Evolutionary conservation across 1,140 invertebrate genomes (phyloP).

Genomic region (Myzus persicae): DNA sequence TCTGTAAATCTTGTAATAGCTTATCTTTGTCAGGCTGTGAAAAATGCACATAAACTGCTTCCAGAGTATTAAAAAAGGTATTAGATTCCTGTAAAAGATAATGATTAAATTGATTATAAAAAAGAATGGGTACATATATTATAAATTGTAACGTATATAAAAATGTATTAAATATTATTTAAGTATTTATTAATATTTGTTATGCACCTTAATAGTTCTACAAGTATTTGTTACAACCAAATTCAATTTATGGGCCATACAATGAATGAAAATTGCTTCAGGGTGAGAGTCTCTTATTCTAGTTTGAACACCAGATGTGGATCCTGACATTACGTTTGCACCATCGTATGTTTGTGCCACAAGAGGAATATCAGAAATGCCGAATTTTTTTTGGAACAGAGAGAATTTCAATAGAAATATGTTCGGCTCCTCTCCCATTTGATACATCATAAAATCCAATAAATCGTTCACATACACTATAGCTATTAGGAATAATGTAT

Average conservation of each 20-base stretch:
- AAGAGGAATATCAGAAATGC: slow-evolving; percentile 7
- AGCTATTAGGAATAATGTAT: not conserved
- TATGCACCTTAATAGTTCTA: not conserved
- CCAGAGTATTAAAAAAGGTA: not conserved
- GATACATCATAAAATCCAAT: slow-evolving; percentile 11
- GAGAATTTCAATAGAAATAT: slow-evolving; percentile 13
- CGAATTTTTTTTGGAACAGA: not conserved
- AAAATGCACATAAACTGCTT: not conserved
- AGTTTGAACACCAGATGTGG: not conserved
- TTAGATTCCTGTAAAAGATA: not conserved
- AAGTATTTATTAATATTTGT: slow-evolving; percentile 6
- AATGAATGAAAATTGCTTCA: slow-evolving; percentile 8
- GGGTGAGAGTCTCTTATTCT: slow-evolving; percentile 4
- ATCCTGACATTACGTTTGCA: slow-evolving; percentile 17
- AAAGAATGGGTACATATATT: not conserved
- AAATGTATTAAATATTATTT: not conserved
- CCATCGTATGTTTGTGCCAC: not conserved
- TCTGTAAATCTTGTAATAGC: not conserved
- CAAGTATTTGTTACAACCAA: not conserved
- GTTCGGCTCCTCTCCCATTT: not conserved
- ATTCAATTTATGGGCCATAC: not conserved
- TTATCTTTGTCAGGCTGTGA: not conserved
- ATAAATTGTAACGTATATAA: not conserved
- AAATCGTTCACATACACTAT: slow-evolving; percentile 13
- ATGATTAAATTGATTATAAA: too few species aligned